A percentile compares a stretch with the other conserved stretches of the same genome.
Evolutionary conservation across 2,888 invertebrate genomes (phyloP).

Genomic region (Mamestra brassicae): DNA sequence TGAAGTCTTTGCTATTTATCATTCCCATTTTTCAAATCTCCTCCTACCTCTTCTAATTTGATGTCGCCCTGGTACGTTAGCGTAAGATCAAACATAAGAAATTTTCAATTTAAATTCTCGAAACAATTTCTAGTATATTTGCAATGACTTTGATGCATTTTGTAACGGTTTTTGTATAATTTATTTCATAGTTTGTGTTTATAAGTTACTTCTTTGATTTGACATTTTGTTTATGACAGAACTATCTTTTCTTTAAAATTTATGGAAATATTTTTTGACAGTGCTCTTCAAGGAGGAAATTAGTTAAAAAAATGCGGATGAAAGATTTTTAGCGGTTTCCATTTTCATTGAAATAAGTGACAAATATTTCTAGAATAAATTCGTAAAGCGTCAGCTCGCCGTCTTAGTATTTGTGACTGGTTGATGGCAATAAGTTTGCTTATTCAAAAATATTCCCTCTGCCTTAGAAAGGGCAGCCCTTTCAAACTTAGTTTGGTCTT

Average conservation of each 20-base stretch:
- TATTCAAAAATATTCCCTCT: no score
- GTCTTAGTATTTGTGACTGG: no score
- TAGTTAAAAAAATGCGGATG: not conserved
- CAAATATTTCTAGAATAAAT: no score
- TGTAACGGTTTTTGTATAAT: slow-evolving; percentile 42
- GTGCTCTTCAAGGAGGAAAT: slow-evolving; percentile 10
- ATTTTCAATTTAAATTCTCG: slow-evolving; percentile 11
- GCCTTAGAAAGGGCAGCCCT: no score
- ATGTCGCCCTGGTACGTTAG: slow-evolving; percentile 3
- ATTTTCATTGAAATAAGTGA: no score
- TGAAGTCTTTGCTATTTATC: slow-evolving; percentile 73
- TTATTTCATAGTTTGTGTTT: slow-evolving; percentile 55
- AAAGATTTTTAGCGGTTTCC: not conserved
- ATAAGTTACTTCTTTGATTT: slow-evolving; percentile 40
- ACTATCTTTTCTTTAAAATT: slow-evolving; percentile 40
- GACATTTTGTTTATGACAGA: slow-evolving; percentile 51
- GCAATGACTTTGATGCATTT: slow-evolving; percentile 46
- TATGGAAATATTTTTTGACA: slow-evolving; percentile 8
- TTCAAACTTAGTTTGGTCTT: no score
- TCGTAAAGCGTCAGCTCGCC: no score
- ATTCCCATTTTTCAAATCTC: slow-evolving; percentile 57
- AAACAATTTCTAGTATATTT: not conserved
- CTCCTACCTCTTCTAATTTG: slow-evolving; percentile 1
- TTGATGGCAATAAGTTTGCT: no score
- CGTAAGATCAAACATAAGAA: slow-evolving; percentile 1